A percentile compares a stretch with the other conserved stretches of the same genome.
Evolutionary conservation across 2,113 vertebrate species (phyloP).

Genomic region (Pseudorasbora parva): DNA sequence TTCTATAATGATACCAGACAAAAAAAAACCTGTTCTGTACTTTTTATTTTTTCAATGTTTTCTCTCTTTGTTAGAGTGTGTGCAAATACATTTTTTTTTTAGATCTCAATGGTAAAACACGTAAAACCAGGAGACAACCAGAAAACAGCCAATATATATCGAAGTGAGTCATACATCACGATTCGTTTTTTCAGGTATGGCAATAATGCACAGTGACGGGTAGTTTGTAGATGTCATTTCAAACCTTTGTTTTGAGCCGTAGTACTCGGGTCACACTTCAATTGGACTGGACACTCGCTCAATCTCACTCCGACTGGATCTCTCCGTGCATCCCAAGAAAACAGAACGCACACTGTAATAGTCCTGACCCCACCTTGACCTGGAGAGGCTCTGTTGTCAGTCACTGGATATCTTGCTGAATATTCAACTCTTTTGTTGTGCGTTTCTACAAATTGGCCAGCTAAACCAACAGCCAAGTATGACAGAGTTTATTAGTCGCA

Average conservation of each 20-base stretch:
- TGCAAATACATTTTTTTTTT: conserved; percentile 7
- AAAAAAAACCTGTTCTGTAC: background rate
- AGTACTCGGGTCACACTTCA: background rate
- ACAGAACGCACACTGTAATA: background rate
- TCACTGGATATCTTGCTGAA: conserved; percentile 24
- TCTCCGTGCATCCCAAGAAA: background rate
- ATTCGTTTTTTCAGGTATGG: conserved; percentile 7
- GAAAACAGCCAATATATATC: conserved; percentile 23
- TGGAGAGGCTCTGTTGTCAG: background rate
- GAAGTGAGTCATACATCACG: conserved; percentile 3
- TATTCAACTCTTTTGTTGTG: conserved; percentile 20
- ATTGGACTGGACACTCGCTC: conserved; percentile 1
- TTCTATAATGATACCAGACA: background rate
- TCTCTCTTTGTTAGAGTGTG: conserved; percentile 2
- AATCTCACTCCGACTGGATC: background rate
- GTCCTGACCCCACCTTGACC: conserved; percentile 9
- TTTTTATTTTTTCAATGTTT: conserved; percentile 2
- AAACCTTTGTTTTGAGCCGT: conserved; percentile 11
- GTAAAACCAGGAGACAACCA: conserved; percentile 43
- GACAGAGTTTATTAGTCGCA: background rate
- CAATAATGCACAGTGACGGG: conserved; percentile 20
- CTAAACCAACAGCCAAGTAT: background rate
- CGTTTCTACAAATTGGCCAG: background rate
- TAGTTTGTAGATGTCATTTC: conserved; percentile 29
- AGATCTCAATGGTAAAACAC: conserved; percentile 18